phyloP scores from a whole-genome alignment of 2,113 vertebrate genomes.

The Bos javanicus region DNA sequence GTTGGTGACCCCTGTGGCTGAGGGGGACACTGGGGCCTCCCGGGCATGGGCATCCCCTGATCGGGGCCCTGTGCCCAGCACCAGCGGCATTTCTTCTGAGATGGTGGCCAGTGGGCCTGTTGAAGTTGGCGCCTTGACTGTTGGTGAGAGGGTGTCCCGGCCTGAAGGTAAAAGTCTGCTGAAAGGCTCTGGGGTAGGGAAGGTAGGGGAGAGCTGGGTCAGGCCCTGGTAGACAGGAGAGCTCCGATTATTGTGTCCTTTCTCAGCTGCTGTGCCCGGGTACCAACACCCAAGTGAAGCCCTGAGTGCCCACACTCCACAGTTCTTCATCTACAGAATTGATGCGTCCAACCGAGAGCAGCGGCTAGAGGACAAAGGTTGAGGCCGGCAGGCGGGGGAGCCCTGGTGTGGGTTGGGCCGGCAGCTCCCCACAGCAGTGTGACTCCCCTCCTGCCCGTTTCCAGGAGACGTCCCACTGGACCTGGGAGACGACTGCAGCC shows the following conservation, averaged over 20 bases:
- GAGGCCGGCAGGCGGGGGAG: not conserved
- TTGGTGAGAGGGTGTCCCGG: conserved; percentile 89
- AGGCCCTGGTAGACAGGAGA: not conserved
- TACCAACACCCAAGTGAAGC: conserved; percentile 92
- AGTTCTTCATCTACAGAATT: conserved; percentile 92
- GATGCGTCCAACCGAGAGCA: conserved; percentile 90
- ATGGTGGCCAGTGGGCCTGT: conserved; percentile 78
- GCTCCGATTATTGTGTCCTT: not conserved
- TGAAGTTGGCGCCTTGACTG: conserved; percentile 83
- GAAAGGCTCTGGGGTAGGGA: not conserved
- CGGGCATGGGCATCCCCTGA: conserved; percentile 76
- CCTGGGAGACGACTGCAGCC: conserved; percentile 87
- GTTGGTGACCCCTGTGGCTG: conserved; percentile 61
- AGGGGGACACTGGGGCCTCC: conserved; percentile 69
- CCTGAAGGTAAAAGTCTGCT: conserved; percentile 89
- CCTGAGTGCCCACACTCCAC: conserved; percentile 83
- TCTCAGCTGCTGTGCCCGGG: conserved; percentile 91
- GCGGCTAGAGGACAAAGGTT: conserved; percentile 97
- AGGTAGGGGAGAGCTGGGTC: not conserved
- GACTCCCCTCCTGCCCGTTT: not conserved
- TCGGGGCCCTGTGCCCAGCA: conserved; percentile 79
- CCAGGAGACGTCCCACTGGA: conserved; percentile 88
- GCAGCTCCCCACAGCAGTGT: not conserved
- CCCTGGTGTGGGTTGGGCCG: not conserved
- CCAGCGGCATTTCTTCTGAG: conserved; percentile 90